Base-by-base conservation (phyloP, 2,888 invertebrate genomes). In the Scaptomyza tumidula region DNA sequence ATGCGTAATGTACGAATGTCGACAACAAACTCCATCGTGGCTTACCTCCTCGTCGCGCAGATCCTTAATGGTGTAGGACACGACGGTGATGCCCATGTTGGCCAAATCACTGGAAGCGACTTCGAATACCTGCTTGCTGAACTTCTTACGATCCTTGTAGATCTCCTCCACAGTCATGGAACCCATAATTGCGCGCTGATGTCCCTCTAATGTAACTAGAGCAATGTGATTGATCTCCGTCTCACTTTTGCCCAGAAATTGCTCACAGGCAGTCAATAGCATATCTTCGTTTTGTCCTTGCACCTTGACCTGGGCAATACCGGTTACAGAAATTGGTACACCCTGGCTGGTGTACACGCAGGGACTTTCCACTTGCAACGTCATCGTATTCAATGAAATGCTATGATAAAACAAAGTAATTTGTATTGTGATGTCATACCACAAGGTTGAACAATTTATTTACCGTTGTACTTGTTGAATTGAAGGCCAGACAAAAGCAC, bases 151-250 rank as follows among this genome's bases (percentile, higher is more conserved):
- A 91, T 98, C 98, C 91, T 98, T 98, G 92, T 98, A 98, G 90
- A 98, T 98, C 93, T 98, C 98, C 93, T 98, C 98, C 4, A 98
- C 98, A 0, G 98, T 98, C 98, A 98, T 98, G 73, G 97, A 97
- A 33, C 98, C 98, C 98, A 98, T 98, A 74, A 98, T 98, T 77
- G 98, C 98, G 75, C 98, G 94, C 92, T 98, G 98, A 91, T 98
- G 98, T 56, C 98, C 98, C 93, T 98, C 98, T 27, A 98, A 93
- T 43, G 98, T 98, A 39, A 97, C 97, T 69, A 98, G 93, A 27
- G 98, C 98, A 92, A 98, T 97, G 91, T 97, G 96, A 89, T 97
- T 97, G 81, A 98, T 97, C 92, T 98, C 98, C 10, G 94, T 92
- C 89, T 98, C 98, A 2, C 94, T 93, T 93, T 98, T 98, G 43